Conservation (phyloP, 23 tunicate genomes). For the Clavelina lepadiformis region DNA sequence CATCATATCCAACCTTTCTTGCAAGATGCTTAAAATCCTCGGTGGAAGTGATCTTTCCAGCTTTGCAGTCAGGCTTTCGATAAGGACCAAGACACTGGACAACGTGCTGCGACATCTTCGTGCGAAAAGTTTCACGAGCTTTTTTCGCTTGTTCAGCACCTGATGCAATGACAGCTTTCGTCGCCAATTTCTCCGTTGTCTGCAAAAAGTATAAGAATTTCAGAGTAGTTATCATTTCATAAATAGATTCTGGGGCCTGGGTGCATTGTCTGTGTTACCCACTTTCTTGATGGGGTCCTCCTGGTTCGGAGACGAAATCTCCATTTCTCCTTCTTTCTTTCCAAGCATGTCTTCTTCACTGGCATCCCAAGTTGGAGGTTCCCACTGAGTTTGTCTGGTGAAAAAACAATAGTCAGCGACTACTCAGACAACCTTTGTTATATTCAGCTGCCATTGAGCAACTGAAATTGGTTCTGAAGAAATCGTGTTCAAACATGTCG, state of each 20-base stretch:
- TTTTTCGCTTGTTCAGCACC: conserved; percentile 58
- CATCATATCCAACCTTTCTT: conserved; percentile 76
- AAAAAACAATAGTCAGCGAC: not conserved
- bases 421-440: no score
- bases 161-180: conserved; percentile 17
- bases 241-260: no score
- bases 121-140: conserved; percentile 58
- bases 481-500: no score
- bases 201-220: no score
- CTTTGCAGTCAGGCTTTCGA: conserved; percentile 63
- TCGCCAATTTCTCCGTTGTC: conserved; percentile 8
- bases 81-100: conserved; percentile 63
- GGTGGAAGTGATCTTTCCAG: conserved; percentile 72
- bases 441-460: no score
- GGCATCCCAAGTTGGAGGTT: conserved; percentile 71
- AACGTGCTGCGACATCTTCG: conserved; percentile 75
- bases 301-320: conserved; percentile 28
- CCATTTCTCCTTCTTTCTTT: conserved; percentile 58
- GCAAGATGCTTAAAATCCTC: conserved; percentile 86
- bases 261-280: no score
- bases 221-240: no score
- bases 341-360: conserved; percentile 44
- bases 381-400: conserved; percentile 93
- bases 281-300: conserved; percentile 36
- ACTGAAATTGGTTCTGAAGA: no score